Conservation (phyloP, 2,113 vertebrate genomes). For the Galeopterus variegatus region DNA sequence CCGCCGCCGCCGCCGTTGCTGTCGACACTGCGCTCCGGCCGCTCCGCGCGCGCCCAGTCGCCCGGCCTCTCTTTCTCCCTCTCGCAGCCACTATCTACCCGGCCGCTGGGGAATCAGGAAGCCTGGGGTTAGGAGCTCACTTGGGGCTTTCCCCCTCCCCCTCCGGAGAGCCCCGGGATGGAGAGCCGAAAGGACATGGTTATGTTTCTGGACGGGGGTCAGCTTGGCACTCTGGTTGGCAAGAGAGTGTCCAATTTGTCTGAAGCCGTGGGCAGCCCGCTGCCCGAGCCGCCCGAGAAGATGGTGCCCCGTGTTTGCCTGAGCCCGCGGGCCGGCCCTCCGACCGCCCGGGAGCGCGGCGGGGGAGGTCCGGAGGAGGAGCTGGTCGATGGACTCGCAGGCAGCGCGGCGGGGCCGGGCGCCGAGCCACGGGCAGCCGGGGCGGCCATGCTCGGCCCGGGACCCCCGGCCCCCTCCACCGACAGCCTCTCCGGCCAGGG, state of each 20-base stretch:
- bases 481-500: conserved; percentile 92
- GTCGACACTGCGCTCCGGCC: conserved; percentile 40
- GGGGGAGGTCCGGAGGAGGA: conserved; percentile 83
- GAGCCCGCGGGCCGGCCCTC: conserved; percentile 92
- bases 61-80: conserved; percentile 67
- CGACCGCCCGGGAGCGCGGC: conserved; percentile 90
- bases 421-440: conserved; percentile 90
- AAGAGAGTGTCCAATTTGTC: conserved; percentile 93
- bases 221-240: conserved; percentile 91
- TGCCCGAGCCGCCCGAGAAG: conserved; percentile 92
- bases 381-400: conserved; percentile 90
- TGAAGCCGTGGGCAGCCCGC: conserved; percentile 91
- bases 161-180: conserved; percentile 89
- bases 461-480: conserved; percentile 86
- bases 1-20: conserved; percentile 73
- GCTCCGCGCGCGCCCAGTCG: neutral
- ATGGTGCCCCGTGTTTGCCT: conserved; percentile 91
- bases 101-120: conserved; percentile 82
- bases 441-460: conserved; percentile 88
- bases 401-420: conserved; percentile 89
- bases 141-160: conserved; percentile 73
- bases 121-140: conserved; percentile 70
- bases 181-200: conserved; percentile 96
- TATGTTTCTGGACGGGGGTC: conserved; percentile 95
- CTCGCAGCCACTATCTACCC: conserved; percentile 74